Percentiles rank a stretch among this genome's conserved stretches.
Conservation (phyloP, 35 echinoderm and acorn worm genomes). For the Acanthaster planci region DNA sequence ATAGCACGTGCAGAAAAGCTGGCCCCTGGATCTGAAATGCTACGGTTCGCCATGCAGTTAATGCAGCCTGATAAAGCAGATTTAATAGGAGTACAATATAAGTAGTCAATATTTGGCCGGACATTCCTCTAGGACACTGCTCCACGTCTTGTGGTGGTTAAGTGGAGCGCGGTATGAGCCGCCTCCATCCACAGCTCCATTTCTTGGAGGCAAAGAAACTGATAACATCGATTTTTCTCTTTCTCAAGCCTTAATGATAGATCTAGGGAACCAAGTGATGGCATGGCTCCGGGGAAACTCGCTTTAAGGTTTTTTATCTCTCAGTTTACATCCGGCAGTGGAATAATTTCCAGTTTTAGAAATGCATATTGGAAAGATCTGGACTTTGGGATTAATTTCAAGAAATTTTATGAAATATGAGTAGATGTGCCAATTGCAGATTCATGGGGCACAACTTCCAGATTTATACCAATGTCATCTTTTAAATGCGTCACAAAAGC, state of each 20-base stretch:
- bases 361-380: too few species aligned
- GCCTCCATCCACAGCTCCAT: slow-evolving; percentile 16
- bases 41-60: too few species aligned
- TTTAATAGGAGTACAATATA: not conserved
- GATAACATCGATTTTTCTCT: slow-evolving; percentile 17
- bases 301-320: slow-evolving; percentile 15
- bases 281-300: not conserved
- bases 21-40: too few species aligned
- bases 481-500: too few species aligned
- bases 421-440: too few species aligned
- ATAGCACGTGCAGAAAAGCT: too few species aligned
- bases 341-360: too few species aligned
- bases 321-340: not conserved
- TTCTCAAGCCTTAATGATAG: not conserved
- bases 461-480: too few species aligned
- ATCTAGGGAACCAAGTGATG: not conserved
- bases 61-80: too few species aligned
- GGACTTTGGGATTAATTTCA: too few species aligned
- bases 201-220: slow-evolving; percentile 7
- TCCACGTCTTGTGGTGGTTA: not conserved
- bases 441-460: too few species aligned
- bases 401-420: too few species aligned
- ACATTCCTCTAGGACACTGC: not conserved
- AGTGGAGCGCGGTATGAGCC: not conserved
- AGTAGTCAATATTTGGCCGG: slow-evolving; percentile 4